phyloP scores from a whole-genome alignment of 2,797 vertebrate genomes.

The Premnoplex brunnescens region DNA sequence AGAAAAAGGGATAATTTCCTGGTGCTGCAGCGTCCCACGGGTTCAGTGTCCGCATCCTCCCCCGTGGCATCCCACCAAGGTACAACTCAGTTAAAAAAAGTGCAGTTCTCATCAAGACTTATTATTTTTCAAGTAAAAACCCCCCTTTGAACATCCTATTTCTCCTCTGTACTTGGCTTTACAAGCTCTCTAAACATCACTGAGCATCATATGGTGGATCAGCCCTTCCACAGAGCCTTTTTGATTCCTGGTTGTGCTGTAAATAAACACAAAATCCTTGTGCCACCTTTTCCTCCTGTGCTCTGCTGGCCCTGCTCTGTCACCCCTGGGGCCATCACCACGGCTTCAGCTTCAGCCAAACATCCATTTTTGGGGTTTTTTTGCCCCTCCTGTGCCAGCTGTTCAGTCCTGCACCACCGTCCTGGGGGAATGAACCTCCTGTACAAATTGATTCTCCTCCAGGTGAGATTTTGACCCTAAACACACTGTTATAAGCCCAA shows the following conservation, averaged over 20 bases:
- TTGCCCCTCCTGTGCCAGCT: neutral
- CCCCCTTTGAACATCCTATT: fast-evolving
- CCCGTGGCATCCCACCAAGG: neutral
- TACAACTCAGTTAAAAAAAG: fast-evolving
- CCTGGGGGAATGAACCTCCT: neutral
- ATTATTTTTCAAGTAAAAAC: neutral
- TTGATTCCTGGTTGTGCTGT: neutral
- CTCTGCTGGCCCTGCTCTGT: neutral
- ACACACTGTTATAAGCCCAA: fast-evolving
- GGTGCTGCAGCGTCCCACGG: neutral
- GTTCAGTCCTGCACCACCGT: fast-evolving
- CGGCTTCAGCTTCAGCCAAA: neutral
- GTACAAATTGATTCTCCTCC: neutral
- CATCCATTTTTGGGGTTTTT: fast-evolving
- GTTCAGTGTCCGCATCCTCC: neutral
- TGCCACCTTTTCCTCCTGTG: fast-evolving
- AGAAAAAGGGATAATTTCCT: neutral
- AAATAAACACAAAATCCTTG: fast-evolving
- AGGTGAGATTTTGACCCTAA: neutral
- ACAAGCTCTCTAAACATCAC: neutral
- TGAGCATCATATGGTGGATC: neutral
- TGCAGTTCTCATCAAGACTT: neutral
- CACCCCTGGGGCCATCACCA: fast-evolving
- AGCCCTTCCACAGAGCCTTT: neutral
- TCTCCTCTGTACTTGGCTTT: neutral